Base-by-base conservation (phyloP, 2,888 invertebrate species). In the Mechanitis messenoides region DNA sequence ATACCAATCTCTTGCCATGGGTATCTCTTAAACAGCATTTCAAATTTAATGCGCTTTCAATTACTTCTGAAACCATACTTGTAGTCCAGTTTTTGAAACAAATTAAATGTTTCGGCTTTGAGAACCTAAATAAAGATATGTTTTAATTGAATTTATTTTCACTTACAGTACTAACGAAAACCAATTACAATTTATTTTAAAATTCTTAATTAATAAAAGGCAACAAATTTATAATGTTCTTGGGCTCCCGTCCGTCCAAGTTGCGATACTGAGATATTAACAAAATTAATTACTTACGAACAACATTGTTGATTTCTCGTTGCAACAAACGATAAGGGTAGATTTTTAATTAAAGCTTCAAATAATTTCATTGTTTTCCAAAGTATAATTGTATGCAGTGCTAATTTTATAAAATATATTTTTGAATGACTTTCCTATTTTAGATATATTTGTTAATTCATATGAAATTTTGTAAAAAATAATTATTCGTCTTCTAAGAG, bases 81-180 rank as follows among this genome's bases (percentile, higher is more conserved):
- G 73, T n/a, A 0, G 77, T 81, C 88, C 88, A 88, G 58, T 85
- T 70, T 59, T 85, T 85, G 71, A 87, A 87, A 67, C 88, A 87
- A 54, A 87, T 84, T 50, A 88, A 66, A 64, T 88, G 87, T 1
- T 63, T 70, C 2, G 81, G 83, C 46, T 61, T 61, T 56, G 20
- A 33, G 7, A 28, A 11, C 20, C 33, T 53, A 20, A 3, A 31
- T 1, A 31, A 7, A 46, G 3, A 31, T 54, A 33, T 11, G 7
- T 31, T 45, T 45, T 7, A 33, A 42, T 50, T 53, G 53, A 45
- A 46, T 20, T 0, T 20, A 35, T 55, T 31, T 53, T 9, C 9
- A 33, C 35, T 5, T 3, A 35, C 2, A 6, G 35, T 35, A 35
- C 20, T 20, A 20, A 20, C 20, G 20, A 20, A 20, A 20, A 20